Evolutionary conservation across 1,140 invertebrate genomes (phyloP).

Genomic region (Brachystomella parvula): DNA sequence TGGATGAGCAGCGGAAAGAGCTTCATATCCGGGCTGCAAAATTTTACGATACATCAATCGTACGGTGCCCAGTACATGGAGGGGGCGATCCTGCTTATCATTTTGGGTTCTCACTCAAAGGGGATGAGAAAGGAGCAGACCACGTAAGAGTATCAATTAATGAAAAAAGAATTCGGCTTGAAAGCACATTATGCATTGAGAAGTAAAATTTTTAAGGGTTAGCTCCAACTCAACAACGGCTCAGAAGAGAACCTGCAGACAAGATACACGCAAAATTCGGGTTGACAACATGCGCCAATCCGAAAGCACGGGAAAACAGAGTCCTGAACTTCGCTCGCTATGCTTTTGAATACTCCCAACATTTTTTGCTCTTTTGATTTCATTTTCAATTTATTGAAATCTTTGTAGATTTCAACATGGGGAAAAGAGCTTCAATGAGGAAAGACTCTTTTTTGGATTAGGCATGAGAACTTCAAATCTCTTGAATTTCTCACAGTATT

Average conservation of each 20-base stretch:
- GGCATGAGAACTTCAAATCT: too few species aligned
- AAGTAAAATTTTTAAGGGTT: background rate
- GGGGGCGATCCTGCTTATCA: conserved; percentile 20
- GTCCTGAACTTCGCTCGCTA: too few species aligned
- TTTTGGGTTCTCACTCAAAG: conserved; percentile 26
- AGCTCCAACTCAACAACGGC: background rate
- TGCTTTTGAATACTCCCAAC: too few species aligned
- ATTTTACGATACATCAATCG: conserved; percentile 23
- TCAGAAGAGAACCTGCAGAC: background rate
- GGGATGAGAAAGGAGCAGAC: background rate
- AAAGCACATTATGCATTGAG: background rate
- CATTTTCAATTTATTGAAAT: too few species aligned
- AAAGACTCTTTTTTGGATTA: too few species aligned
- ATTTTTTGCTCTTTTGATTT: too few species aligned
- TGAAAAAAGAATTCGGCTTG: background rate
- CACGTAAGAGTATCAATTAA: background rate
- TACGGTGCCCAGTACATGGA: conserved; percentile 26
- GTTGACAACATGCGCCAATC: too few species aligned
- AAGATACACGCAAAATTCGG: too few species aligned
- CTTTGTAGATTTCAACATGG: too few species aligned
- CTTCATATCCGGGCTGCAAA: conserved; percentile 31
- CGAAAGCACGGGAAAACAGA: too few species aligned
- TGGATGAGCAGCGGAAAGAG: conserved; percentile 29
- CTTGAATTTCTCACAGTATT: too few species aligned
- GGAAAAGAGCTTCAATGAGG: too few species aligned